These are phyloP conservation scores for Varanus komodoensis DNA, from an alignment of 2,113 vertebrate species.

Conservation along the genomic window DNA sequence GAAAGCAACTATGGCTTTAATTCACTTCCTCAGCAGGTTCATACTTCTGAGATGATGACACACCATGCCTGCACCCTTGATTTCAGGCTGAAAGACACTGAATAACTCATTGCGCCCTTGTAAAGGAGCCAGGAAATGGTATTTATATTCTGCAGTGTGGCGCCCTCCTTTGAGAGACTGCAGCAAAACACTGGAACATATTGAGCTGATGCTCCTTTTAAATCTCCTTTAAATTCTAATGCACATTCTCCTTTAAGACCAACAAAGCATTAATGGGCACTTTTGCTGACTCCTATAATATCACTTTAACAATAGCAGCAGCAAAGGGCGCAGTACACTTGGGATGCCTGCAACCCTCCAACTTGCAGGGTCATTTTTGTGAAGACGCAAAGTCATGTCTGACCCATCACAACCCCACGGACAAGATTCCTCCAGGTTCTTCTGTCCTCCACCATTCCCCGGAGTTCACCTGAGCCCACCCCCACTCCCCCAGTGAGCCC, in stretches of 20 bases:
- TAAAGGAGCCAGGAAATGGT: background rate
- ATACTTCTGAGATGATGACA: background rate
- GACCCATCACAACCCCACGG: too few species aligned
- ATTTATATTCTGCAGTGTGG: background rate
- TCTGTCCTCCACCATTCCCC: too few species aligned
- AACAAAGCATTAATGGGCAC: background rate
- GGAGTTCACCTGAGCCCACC: too few species aligned
- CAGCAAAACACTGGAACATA: background rate
- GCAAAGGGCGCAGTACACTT: too few species aligned
- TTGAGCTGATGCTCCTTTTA: background rate
- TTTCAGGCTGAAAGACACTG: background rate
- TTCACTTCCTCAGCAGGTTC: background rate
- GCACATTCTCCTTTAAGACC: background rate
- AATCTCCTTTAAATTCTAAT: background rate
- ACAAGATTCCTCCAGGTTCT: too few species aligned
- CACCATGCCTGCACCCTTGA: background rate
- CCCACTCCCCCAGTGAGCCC: too few species aligned
- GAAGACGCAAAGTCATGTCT: too few species aligned
- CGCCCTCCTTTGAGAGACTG: background rate
- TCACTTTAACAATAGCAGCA: too few species aligned
- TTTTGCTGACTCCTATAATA: background rate
- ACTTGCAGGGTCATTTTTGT: too few species aligned
- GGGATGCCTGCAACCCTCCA: too few species aligned
- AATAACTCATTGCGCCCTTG: background rate
- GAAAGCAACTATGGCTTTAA: background rate